Percentiles rank a stretch among this genome's conserved stretches.
These are phyloP conservation scores for Hesperia comma DNA, from an alignment of 2,888 invertebrate genomes.

Conservation along the genomic window DNA sequence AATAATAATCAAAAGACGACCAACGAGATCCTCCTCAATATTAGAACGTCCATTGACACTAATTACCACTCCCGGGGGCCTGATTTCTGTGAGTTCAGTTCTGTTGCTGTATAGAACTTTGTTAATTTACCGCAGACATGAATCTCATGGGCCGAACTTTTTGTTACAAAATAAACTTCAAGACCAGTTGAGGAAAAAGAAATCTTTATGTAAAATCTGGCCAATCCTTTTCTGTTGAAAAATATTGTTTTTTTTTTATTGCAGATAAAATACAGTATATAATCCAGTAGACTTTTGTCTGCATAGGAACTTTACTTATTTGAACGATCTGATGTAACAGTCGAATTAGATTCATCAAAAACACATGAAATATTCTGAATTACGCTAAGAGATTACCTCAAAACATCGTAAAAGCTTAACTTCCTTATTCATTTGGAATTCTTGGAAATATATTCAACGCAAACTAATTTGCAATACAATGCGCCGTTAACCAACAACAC, in stretches of 20 bases:
- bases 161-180: constrained; percentile 46
- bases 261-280: neutral
- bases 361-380: too few species aligned
- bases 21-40: constrained; percentile 39
- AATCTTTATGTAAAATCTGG: constrained; percentile 7
- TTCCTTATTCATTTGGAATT: neutral
- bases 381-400: too few species aligned
- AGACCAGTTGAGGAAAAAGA: constrained; percentile 17
- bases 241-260: constrained; percentile 24
- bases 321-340: too few species aligned
- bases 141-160: constrained; percentile 47
- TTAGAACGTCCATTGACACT: constrained; percentile 43
- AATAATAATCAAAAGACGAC: constrained; percentile 30
- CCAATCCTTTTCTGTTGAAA: neutral
- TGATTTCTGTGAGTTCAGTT: constrained; percentile 47
- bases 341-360: too few species aligned
- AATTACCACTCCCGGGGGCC: constrained; percentile 48
- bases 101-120: constrained; percentile 45
- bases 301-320: too few species aligned
- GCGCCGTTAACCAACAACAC: constrained; percentile 53
- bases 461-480: constrained; percentile 73
- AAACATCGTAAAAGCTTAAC: too few species aligned
- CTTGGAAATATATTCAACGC: constrained; percentile 26
- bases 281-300: neutral
- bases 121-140: constrained; percentile 46